Evolutionary conservation across 1,140 invertebrate species (phyloP), one percentile per base, ranked within the genome.

Genomic region (Planococcus citri): DNA sequence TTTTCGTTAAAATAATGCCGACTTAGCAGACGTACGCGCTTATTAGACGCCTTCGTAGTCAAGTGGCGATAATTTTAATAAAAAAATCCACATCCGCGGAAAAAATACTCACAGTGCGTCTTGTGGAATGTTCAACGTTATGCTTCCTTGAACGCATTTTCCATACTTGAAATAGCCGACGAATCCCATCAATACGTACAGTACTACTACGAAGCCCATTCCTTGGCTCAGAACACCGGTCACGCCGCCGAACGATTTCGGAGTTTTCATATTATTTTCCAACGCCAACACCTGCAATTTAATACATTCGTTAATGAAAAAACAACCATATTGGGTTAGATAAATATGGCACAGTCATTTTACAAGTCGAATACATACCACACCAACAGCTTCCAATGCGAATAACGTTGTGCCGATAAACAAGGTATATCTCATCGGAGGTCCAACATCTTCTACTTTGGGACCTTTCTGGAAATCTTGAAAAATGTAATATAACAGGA

Each of bases 381-480:
- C 87, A 27, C 89, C 90, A 33, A 95, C 92, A 17, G 92, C 92
- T 78, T 95, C 92, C 64, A 95, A 80, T 0, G 93, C 90, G 80
- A 94, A 96, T 3, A 96, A 79, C 0, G 89, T 89, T 0, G 91
- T 94, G 0, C 92, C 92, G 77, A 95, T 91, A 74, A 88, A 93
- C 0, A 92, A 80, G 0, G 87, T 84, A 75, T 87, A 86, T 64
- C 83, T 82, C 38, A 78, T 76, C 0, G 81, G 70, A 0, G 80
- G 76, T 1, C 83, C 85, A 73, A 84, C 80, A 33, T 85, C 76
- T 21, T 83, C 77, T 37, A 84, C 78, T 1, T 84, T n/a, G n/a
- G n/a, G n/a, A n/a, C n/a, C n/a, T n/a, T n/a, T n/a, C n/a, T n/a
- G 86, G 60, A 88, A 74, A 25, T 82, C 81, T 0, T 81, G 74